Evolutionary conservation across 2,113 vertebrate species (phyloP), one percentile per base, ranked within the genome.

Genomic region (Tetrao urogallus): DNA sequence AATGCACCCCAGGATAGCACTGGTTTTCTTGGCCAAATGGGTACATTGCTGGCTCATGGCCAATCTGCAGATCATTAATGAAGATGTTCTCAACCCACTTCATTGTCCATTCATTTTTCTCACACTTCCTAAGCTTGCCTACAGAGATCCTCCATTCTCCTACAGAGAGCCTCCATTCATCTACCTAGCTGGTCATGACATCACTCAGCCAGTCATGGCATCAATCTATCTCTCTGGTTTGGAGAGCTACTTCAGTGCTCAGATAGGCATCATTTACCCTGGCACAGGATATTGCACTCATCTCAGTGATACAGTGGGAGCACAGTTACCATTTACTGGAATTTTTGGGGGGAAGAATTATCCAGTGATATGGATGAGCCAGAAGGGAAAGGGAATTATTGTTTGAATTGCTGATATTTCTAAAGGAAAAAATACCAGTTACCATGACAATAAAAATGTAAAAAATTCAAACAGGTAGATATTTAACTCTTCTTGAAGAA

Each of bases 401-500:
- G 64, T 92, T 74, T 88, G 72, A 93, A 88, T 64, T 64, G 60
- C 72, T 88, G 82, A 30, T 88, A 88, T 90, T 95, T 88, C 76
- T 93, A 88, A 89, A 83, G 42, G 47, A 88, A 92, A 95, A 95
- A 94, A 28, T 52, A 90, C 47, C 65, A 86, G 92, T 96, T 96
- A 80, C 96, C 88, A 95, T 95, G 92, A 96, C 96, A 91, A 96
- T 96, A 94, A 93, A 93, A 95, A 91, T 88, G 74, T 88, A 88
- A 91, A 96, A 91, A 92, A 95, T 81, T 93, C 86, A 71, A 60
- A 89, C 90, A 86, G 79, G 80, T 95, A 92, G 92, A 66, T 91
- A 96, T 95, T 95, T 96, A 92, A 83, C 47, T 95, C 47, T 86
- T 92, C 90, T 90, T 8, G 4, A 87, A 88, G 42, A 74, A 91